Conservation (phyloP, 2,113 vertebrate genomes). For the Rhipidura dahli region DNA sequence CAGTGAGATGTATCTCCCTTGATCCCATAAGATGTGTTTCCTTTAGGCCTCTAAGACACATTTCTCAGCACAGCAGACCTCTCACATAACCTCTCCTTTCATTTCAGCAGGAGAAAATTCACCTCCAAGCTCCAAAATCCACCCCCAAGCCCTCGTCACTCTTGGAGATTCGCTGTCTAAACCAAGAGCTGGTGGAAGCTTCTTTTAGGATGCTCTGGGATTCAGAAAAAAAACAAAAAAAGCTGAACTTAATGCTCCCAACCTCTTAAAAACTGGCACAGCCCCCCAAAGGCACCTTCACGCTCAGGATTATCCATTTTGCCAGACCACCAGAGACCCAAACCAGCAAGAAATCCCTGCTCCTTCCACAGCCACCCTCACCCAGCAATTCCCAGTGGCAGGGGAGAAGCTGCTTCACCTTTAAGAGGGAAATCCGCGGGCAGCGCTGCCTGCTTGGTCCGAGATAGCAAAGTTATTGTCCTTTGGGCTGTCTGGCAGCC, state of each 20-base stretch:
- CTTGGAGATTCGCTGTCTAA: neutral
- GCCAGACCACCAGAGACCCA: neutral
- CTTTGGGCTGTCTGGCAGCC: slow-evolving; percentile 40
- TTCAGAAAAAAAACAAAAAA: neutral
- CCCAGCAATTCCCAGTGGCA: neutral
- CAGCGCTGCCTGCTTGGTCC: neutral
- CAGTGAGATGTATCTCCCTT: too few relatives aligned
- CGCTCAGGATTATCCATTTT: fast-evolving
- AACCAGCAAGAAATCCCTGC: neutral
- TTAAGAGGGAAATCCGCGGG: neutral
- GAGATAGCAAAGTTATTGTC: slow-evolving; percentile 50
- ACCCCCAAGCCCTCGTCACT: neutral
- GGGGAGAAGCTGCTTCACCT: neutral
- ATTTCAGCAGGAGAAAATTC: neutral
- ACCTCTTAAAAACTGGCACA: neutral
- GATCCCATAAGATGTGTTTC: neutral
- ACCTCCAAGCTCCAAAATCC: neutral
- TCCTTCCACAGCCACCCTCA: neutral
- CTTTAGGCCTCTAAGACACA: fast-evolving
- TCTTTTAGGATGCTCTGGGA: neutral
- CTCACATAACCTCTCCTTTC: neutral
- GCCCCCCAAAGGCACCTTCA: neutral
- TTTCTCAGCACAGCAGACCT: neutral
- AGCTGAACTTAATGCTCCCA: neutral
- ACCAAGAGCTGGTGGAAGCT: neutral